A percentile compares a stretch with the other conserved stretches of the same genome.
These are phyloP conservation scores for Myotis yumanensis DNA, from an alignment of 2,113 vertebrate species.

Conservation along the genomic window DNA sequence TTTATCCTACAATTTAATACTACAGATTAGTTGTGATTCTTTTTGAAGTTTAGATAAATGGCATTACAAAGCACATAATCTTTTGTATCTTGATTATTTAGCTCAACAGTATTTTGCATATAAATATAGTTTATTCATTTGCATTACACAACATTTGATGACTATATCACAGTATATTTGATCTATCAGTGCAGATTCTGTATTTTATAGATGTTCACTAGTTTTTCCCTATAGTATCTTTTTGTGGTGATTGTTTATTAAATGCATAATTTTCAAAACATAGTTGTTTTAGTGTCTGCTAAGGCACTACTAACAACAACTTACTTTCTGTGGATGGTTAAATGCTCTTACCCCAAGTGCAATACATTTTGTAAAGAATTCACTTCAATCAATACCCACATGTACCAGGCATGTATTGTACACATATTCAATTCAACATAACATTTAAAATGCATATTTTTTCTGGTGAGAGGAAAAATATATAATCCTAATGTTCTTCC, in stretches of 20 bases:
- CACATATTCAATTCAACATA: background rate
- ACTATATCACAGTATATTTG: background rate
- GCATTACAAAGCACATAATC: background rate
- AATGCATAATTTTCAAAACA: background rate
- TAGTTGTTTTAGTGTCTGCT: background rate
- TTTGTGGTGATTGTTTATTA: background rate
- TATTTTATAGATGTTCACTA: background rate
- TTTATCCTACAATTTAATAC: background rate
- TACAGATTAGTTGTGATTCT: background rate
- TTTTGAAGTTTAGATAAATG: background rate
- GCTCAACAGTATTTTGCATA: conserved; percentile 14
- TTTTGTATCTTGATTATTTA: conserved; percentile 1
- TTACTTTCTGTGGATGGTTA: background rate
- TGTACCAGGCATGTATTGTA: conserved; percentile 8
- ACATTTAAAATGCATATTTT: background rate
- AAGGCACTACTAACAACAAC: background rate
- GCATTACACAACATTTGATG: conserved; percentile 14
- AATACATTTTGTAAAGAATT: background rate
- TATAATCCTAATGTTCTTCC: background rate
- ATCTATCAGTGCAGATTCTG: background rate
- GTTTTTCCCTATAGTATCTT: background rate
- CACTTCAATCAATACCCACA: conserved; percentile 47
- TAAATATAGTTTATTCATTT: background rate
- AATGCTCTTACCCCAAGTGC: background rate
- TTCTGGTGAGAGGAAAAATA: background rate